Evolutionary conservation across 1,140 invertebrate genomes (phyloP).

Genomic region (Ostrea edulis): DNA sequence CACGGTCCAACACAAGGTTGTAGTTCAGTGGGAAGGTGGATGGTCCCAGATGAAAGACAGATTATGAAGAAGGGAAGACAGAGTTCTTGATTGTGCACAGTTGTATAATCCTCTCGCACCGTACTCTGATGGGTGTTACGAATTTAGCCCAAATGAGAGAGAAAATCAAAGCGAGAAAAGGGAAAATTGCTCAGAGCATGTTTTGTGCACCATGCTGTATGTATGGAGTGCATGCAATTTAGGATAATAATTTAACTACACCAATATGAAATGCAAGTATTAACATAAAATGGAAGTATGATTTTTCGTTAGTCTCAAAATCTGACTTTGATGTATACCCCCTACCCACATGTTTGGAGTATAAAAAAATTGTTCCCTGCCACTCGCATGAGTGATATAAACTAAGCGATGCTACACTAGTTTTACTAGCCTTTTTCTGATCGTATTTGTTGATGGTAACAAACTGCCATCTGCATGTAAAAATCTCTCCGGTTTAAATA

Average conservation of each 20-base stretch:
- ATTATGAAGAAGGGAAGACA: too few relatives aligned
- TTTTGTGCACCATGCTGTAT: not conserved
- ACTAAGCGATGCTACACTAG: not conserved
- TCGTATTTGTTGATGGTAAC: conserved; percentile 38
- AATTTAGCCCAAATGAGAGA: too few relatives aligned
- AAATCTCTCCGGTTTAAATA: conserved; percentile 85
- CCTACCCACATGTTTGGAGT: too few relatives aligned
- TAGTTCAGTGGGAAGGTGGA: too few relatives aligned
- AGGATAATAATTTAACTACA: not conserved
- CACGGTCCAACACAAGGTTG: too few relatives aligned
- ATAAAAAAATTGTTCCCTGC: not conserved
- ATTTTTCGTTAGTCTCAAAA: too few relatives aligned
- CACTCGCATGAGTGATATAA: not conserved
- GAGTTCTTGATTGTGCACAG: too few relatives aligned
- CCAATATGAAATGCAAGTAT: not conserved
- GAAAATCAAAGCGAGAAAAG: too few relatives aligned
- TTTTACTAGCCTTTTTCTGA: conserved; percentile 44
- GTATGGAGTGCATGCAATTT: not conserved
- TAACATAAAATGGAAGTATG: not conserved
- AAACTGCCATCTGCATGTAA: conserved; percentile 51
- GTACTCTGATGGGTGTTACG: too few relatives aligned
- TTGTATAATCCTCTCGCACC: too few relatives aligned
- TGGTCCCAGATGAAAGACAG: too few relatives aligned
- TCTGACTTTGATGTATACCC: not conserved
- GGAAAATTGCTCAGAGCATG: not conserved